A percentile compares a stretch with the other conserved stretches of the same genome.
These are phyloP conservation scores for Mormyrus proboscirostris DNA, from an alignment of 2,797 vertebrate species.

Conservation along the genomic window DNA sequence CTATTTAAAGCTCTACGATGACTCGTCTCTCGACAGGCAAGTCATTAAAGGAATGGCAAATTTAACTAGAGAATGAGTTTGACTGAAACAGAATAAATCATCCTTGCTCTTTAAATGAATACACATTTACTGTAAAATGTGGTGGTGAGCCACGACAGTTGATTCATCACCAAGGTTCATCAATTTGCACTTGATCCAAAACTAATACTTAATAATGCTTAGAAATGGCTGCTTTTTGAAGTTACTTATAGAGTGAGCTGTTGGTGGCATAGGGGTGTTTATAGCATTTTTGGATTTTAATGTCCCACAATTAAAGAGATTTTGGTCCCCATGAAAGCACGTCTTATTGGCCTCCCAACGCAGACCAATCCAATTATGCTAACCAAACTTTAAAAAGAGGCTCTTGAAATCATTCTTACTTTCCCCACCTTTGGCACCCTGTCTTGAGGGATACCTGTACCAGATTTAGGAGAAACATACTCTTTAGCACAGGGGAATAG, in stretches of 20 bases:
- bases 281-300: neutral
- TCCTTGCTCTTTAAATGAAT: neutral
- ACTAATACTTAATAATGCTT: neutral
- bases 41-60: neutral
- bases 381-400: neutral
- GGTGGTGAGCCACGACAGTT: neutral
- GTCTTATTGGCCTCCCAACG: neutral
- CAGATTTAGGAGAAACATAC: slow-evolving; percentile 60
- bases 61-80: neutral
- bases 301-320: neutral
- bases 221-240: neutral
- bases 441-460: neutral
- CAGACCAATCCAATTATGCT: neutral
- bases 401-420: neutral
- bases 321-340: neutral
- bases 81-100: neutral
- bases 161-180: neutral
- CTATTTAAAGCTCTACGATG: neutral
- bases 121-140: slow-evolving; percentile 4
- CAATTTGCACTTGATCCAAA: neutral
- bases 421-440: neutral
- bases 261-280: neutral
- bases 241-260: neutral
- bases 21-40: neutral
- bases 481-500: slow-evolving; percentile 21